A percentile compares a stretch with the other conserved stretches of the same genome.
phyloP scores from a whole-genome alignment of 2,113 vertebrate genomes.

The Arothron firmamentum region DNA sequence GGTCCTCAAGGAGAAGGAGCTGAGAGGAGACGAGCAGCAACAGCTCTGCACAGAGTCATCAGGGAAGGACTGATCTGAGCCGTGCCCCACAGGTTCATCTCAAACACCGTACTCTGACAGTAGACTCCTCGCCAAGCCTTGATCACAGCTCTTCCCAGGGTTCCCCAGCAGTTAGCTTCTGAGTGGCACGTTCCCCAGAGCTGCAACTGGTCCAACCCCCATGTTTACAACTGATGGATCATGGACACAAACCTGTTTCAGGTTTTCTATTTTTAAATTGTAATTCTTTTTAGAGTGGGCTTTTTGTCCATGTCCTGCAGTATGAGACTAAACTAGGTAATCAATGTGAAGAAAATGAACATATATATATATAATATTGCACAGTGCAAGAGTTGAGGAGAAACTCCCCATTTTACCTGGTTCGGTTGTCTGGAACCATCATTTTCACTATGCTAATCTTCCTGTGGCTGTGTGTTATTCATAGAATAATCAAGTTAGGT shows the following conservation, averaged over 20 bases:
- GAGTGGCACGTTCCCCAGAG: constrained; percentile 36
- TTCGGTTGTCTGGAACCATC: too few species aligned
- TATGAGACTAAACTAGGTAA: neutral
- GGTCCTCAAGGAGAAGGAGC: constrained; percentile 38
- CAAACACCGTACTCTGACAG: constrained; percentile 24
- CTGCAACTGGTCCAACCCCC: constrained; percentile 27
- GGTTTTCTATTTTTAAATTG: neutral
- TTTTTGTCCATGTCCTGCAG: constrained; percentile 2
- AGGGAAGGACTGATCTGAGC: constrained; percentile 23
- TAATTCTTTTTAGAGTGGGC: constrained; percentile 4
- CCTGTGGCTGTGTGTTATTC: too few species aligned
- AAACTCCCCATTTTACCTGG: too few species aligned
- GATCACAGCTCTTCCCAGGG: constrained; percentile 28
- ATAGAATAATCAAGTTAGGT: too few species aligned
- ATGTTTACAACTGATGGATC: constrained; percentile 19
- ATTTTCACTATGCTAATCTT: too few species aligned
- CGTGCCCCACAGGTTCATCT: constrained; percentile 16
- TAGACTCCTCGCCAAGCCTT: constrained; percentile 27
- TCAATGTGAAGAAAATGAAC: neutral
- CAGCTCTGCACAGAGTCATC: constrained; percentile 15
- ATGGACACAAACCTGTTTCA: neutral
- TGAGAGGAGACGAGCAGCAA: constrained; percentile 10
- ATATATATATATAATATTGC: neutral
- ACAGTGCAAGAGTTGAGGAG: too few species aligned
- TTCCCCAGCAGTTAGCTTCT: constrained; percentile 10